Percentiles rank a stretch among this genome's conserved stretches.
phyloP scores from a whole-genome alignment of 2,113 vertebrate genomes.

The Ptilorrhoa leucosticta region DNA sequence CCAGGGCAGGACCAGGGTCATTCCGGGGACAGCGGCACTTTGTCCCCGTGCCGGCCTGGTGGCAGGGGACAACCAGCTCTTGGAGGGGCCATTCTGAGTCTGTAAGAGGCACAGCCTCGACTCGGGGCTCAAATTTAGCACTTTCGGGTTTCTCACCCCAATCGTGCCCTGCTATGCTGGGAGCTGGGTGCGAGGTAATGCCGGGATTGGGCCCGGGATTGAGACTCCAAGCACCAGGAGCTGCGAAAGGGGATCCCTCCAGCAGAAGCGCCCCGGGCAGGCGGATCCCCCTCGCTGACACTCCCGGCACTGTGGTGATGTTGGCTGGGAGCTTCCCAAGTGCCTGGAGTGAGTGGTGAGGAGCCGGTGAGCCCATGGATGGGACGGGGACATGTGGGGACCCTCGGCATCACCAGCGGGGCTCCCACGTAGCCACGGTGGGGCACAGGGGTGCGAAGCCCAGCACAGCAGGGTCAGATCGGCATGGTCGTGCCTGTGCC shows the following conservation, averaged over 20 bases:
- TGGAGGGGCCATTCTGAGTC: not conserved
- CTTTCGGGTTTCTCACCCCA: not conserved
- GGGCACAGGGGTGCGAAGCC: not conserved
- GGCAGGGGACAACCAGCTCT: not conserved
- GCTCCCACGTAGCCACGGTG: accelerated
- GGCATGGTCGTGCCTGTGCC: accelerated
- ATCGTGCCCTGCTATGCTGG: not conserved
- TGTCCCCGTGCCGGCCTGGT: not conserved
- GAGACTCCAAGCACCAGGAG: not conserved
- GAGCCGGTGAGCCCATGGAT: accelerated
- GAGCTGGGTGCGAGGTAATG: accelerated
- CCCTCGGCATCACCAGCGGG: accelerated
- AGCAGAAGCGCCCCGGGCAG: accelerated
- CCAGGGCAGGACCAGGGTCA: not conserved
- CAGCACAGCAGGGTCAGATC: accelerated
- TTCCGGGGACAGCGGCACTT: not conserved
- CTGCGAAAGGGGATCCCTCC: not conserved
- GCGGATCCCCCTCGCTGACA: accelerated
- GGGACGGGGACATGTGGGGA: accelerated
- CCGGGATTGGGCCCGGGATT: accelerated
- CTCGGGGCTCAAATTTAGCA: not conserved
- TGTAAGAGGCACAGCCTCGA: not conserved
- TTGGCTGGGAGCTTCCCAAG: not conserved
- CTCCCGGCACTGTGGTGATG: accelerated
- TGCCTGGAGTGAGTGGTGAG: accelerated